Percentiles rank a stretch among this genome's conserved stretches.
Evolutionary conservation across 2,113 vertebrate genomes (phyloP).

Genomic region (Bostrychus sinensis): DNA sequence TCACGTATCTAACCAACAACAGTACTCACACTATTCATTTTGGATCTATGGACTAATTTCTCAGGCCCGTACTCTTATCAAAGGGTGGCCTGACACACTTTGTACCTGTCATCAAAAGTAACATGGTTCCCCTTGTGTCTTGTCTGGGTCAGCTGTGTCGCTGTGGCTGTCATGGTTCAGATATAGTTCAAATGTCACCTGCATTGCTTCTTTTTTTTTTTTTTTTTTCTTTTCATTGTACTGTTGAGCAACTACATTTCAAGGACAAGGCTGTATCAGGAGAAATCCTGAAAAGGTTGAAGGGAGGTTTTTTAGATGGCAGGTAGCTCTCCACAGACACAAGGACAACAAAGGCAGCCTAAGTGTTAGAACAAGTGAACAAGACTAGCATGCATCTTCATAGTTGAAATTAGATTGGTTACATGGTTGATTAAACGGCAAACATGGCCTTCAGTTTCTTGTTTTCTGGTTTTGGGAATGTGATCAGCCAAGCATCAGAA

Average conservation of each 20-base stretch:
- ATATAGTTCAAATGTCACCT: constrained; percentile 23
- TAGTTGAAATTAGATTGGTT: constrained; percentile 23
- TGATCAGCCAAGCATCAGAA: not conserved
- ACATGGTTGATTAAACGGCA: constrained; percentile 5
- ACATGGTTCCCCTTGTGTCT: constrained; percentile 33
- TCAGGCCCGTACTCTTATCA: constrained; percentile 30
- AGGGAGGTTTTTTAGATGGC: constrained; percentile 31
- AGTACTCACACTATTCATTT: too few relatives aligned
- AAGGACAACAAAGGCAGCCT: constrained; percentile 6
- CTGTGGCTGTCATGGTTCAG: constrained; percentile 14
- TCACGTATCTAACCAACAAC: too few relatives aligned
- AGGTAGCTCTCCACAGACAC: constrained; percentile 41
- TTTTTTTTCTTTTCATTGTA: constrained; percentile 21
- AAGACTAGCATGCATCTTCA: not conserved
- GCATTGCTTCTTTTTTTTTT: constrained; percentile 33
- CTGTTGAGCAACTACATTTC: constrained; percentile 35
- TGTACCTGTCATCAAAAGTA: constrained; percentile 29
- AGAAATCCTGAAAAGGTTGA: constrained; percentile 19
- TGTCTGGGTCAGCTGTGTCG: constrained; percentile 4
- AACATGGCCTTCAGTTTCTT: not conserved
- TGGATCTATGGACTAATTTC: too few relatives aligned
- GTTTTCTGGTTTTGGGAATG: too few relatives aligned
- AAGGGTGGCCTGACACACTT: constrained; percentile 35
- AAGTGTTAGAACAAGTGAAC: constrained; percentile 18
- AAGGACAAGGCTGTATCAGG: constrained; percentile 34